phyloP scores from a whole-genome alignment of 2,113 vertebrate genomes.

The Seriola rivoliana region DNA sequence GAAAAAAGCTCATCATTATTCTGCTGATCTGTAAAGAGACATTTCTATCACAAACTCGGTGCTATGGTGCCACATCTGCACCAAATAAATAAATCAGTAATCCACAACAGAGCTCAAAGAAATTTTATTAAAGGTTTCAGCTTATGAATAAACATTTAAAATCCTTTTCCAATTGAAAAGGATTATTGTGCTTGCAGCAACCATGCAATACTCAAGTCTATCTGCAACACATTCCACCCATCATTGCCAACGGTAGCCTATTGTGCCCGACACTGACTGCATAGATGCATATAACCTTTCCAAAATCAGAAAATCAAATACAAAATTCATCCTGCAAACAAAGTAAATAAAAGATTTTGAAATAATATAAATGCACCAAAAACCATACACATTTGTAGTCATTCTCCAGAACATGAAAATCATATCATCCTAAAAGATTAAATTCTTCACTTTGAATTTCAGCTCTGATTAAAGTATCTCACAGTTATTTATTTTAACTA shows the following conservation, averaged over 20 bases:
- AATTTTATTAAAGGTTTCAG: not conserved
- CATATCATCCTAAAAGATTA: not conserved
- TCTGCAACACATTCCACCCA: not conserved
- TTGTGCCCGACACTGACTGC: not conserved
- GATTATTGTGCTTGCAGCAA: not conserved
- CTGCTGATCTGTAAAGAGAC: not conserved
- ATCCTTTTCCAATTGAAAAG: not conserved
- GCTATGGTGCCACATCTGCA: not conserved
- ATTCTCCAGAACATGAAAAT: conserved; percentile 2
- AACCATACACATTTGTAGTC: not conserved
- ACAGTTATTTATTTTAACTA: not conserved
- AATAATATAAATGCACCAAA: conserved; percentile 1
- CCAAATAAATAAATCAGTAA: not conserved
- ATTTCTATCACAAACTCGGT: not conserved
- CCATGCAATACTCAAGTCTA: not conserved
- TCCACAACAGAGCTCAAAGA: not conserved
- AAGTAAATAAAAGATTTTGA: not conserved
- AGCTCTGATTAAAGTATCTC: not conserved
- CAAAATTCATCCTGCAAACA: conserved; percentile 4
- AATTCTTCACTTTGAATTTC: not conserved
- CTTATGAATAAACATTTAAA: not conserved
- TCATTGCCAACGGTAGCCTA: not conserved
- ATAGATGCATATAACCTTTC: not conserved
- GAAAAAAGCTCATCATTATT: not conserved
- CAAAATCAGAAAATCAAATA: not conserved